Conservation (phyloP, 2,113 vertebrate genomes). For the Malurus alboscapulatus region DNA sequence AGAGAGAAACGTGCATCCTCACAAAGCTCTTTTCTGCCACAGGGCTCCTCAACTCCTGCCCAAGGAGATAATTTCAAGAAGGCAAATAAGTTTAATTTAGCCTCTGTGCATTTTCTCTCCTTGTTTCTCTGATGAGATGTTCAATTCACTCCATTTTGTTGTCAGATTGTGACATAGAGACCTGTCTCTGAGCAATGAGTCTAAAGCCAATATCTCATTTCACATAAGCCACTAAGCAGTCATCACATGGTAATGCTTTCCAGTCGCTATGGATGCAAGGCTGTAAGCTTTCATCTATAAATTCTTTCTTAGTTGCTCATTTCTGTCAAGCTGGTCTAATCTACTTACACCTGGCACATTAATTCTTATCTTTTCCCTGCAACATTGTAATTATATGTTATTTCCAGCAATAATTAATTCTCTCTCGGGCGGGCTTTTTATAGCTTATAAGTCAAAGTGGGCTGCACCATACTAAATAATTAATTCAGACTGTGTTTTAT, state of each 20-base stretch:
- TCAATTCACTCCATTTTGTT: constrained; percentile 55
- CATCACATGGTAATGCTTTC: constrained; percentile 44
- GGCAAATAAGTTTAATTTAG: constrained; percentile 5
- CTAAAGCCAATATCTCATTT: constrained; percentile 63
- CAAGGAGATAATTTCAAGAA: not conserved
- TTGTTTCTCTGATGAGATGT: not conserved
- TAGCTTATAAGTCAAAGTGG: constrained; percentile 73
- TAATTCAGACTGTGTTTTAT: constrained; percentile 68
- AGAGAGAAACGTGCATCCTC: not conserved
- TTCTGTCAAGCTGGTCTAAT: constrained; percentile 73
- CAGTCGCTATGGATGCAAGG: constrained; percentile 49
- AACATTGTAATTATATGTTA: constrained; percentile 77
- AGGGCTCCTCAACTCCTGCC: not conserved
- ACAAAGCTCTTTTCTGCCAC: not conserved
- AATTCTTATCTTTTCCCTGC: constrained; percentile 74
- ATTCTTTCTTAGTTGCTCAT: constrained; percentile 66
- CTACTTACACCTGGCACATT: constrained; percentile 76
- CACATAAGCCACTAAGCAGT: constrained; percentile 53
- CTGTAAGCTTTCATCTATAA: constrained; percentile 69
- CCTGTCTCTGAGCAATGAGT: constrained; percentile 44
- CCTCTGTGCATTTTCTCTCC: not conserved
- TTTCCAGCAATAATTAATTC: constrained; percentile 75
- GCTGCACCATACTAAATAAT: constrained; percentile 70
- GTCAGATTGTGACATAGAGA: constrained; percentile 51
- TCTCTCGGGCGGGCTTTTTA: constrained; percentile 67